Evolutionary conservation across 2,888 invertebrate species (phyloP).

Genomic region (Limenitis camilla): DNA sequence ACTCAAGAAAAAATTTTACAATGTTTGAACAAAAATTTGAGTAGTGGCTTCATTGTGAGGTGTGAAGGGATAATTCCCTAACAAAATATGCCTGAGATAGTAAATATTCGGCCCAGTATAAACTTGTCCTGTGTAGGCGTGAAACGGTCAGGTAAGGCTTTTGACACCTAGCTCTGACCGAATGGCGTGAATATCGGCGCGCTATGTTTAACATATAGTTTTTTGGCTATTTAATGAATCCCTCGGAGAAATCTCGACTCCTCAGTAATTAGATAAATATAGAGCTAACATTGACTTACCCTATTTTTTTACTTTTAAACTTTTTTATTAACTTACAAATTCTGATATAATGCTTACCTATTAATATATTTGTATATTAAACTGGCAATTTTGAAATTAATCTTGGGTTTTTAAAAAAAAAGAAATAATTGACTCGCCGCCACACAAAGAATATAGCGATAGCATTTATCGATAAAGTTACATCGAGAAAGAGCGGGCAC

Average conservation of each 20-base stretch:
- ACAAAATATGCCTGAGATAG: conserved; percentile 56
- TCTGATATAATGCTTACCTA: too few species aligned
- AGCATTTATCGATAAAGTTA: conserved; percentile 40
- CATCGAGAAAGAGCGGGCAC: conserved; percentile 35
- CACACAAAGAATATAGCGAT: conserved; percentile 14
- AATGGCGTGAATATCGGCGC: conserved; percentile 64
- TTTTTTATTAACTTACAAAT: too few species aligned
- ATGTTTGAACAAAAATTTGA: conserved; percentile 61
- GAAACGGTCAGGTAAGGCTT: conserved; percentile 68
- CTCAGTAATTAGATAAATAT: neutral
- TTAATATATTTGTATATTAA: too few species aligned
- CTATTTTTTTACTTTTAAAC: neutral
- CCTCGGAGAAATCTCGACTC: conserved; percentile 36
- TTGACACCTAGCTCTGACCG: conserved; percentile 66
- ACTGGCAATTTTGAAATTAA: too few species aligned
- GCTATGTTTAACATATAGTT: conserved; percentile 60
- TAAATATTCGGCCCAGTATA: conserved; percentile 49
- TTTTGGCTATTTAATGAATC: conserved; percentile 52
- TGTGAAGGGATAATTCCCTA: conserved; percentile 70
- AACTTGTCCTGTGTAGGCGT: conserved; percentile 55
- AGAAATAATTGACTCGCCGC: neutral
- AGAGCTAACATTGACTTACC: neutral
- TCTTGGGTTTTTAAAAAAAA: too few species aligned
- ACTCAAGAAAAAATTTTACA: conserved; percentile 41
- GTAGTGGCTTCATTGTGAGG: conserved; percentile 54